These are phyloP conservation scores for Dreissena rostriformis DNA, from an alignment of 1,140 invertebrate genomes.

Conservation along the genomic window DNA sequence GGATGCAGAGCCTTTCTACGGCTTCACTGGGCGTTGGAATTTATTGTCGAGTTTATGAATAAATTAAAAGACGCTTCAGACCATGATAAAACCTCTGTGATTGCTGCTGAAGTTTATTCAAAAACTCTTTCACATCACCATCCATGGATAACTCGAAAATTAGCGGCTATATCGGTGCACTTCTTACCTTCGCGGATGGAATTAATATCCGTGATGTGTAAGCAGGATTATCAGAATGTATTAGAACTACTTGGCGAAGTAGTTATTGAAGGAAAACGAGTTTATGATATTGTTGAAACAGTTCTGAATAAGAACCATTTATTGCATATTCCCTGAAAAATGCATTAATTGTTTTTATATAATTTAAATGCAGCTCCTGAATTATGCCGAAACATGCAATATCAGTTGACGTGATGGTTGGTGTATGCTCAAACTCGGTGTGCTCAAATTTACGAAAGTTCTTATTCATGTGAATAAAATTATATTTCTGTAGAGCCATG, in stretches of 20 bases:
- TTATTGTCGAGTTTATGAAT: slow-evolving; percentile 92
- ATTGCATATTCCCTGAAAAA: neutral
- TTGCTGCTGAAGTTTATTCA: slow-evolving; percentile 91
- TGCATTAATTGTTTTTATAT: too few relatives aligned
- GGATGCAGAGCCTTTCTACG: slow-evolving; percentile 93
- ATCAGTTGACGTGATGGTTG: too few relatives aligned
- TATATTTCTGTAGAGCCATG: too few relatives aligned
- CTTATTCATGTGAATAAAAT: too few relatives aligned
- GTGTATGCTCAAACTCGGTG: too few relatives aligned
- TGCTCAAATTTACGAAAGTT: too few relatives aligned
- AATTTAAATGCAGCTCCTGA: too few relatives aligned
- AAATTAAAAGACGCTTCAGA: slow-evolving; percentile 87
- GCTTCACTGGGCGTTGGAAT: slow-evolving; percentile 96
- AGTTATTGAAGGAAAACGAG: slow-evolving; percentile 86
- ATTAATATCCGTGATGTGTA: slow-evolving; percentile 78
- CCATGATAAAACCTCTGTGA: slow-evolving; percentile 87
- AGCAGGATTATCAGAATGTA: slow-evolving; percentile 73
- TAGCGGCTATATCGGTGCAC: slow-evolving; percentile 93
- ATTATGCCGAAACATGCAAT: too few relatives aligned
- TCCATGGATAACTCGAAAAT: slow-evolving; percentile 86
- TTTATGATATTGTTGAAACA: slow-evolving; percentile 88
- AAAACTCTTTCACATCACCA: slow-evolving; percentile 93
- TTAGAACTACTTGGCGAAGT: slow-evolving; percentile 87
- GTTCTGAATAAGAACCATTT: neutral
- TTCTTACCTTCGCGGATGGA: slow-evolving; percentile 90